A percentile compares a stretch with the other conserved stretches of the same genome.
These are phyloP conservation scores for Danio aesculapii DNA, from an alignment of 2,797 vertebrate genomes.

Conservation along the genomic window DNA sequence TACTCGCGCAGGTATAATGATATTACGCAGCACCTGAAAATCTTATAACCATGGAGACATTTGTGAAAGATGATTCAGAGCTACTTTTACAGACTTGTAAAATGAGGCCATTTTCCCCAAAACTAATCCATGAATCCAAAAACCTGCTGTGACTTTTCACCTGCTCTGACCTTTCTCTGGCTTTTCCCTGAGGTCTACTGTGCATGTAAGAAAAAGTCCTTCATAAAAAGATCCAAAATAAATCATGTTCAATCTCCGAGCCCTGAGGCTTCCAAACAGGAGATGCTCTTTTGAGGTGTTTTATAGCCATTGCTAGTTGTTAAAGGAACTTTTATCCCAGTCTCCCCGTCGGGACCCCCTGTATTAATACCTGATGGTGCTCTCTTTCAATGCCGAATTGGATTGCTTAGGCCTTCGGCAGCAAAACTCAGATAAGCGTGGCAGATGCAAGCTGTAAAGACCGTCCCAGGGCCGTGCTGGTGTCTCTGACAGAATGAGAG, in stretches of 20 bases:
- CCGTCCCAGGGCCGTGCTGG: constrained; percentile 49
- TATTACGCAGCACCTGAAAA: too few relatives aligned
- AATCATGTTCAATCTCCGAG: constrained; percentile 16
- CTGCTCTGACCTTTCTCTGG: not conserved
- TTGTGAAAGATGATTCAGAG: too few relatives aligned
- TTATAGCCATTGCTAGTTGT: constrained; percentile 31
- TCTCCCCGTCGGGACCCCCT: not conserved
- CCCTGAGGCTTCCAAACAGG: not conserved
- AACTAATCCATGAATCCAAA: too few relatives aligned
- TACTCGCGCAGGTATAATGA: too few relatives aligned
- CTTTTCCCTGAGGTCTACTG: constrained; percentile 44
- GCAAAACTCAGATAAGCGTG: constrained; percentile 29
- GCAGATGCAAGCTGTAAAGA: constrained; percentile 43
- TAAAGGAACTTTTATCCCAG: constrained; percentile 40
- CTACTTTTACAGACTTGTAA: too few relatives aligned
- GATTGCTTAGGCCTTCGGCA: constrained; percentile 43
- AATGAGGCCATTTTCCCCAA: too few relatives aligned
- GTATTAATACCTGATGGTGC: constrained; percentile 43
- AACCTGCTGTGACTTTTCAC: not conserved
- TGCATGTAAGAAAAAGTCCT: not conserved
- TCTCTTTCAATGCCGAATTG: constrained; percentile 39
- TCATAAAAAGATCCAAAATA: constrained; percentile 28
- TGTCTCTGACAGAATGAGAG: constrained; percentile 51
- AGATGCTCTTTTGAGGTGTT: constrained; percentile 21
- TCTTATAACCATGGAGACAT: too few relatives aligned